These are phyloP conservation scores for Acanthis flammea DNA, from an alignment of 2,797 vertebrate genomes.

Conservation along the genomic window DNA sequence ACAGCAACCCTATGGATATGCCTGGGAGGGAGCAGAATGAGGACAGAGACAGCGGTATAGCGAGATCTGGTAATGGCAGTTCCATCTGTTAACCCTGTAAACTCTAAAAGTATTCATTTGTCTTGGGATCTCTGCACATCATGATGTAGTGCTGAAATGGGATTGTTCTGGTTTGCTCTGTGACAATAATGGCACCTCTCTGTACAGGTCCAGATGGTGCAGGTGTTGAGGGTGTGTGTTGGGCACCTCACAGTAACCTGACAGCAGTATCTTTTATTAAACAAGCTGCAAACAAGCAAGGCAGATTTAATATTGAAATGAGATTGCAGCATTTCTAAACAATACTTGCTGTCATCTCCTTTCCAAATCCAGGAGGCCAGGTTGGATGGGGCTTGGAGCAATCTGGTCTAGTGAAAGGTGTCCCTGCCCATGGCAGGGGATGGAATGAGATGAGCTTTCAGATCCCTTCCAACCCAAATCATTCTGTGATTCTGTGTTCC, in stretches of 20 bases:
- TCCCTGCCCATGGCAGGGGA: background rate
- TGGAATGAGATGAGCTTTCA: background rate
- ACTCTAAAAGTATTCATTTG: background rate
- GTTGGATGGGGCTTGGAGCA: background rate
- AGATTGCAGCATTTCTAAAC: background rate
- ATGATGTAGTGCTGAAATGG: background rate
- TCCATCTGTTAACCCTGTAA: background rate
- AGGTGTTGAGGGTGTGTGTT: background rate
- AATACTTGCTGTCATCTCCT: background rate
- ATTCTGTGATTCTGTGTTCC: background rate
- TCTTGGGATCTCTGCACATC: background rate
- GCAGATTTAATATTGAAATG: background rate
- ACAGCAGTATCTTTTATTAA: background rate
- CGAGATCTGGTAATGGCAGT: slow-evolving; percentile 88
- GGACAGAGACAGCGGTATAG: slow-evolving; percentile 96
- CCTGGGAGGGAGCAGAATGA: slow-evolving; percentile 89
- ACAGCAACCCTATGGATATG: slow-evolving; percentile 99
- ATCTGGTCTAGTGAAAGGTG: background rate
- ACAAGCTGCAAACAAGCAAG: background rate
- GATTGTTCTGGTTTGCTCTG: background rate
- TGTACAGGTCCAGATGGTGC: accelerated
- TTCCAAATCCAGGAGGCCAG: background rate
- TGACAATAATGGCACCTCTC: background rate
- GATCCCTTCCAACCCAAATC: background rate
- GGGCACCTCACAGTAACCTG: background rate